Base-by-base conservation (phyloP, 1,140 invertebrate genomes). In the Brevipalpus yothersi region DNA sequence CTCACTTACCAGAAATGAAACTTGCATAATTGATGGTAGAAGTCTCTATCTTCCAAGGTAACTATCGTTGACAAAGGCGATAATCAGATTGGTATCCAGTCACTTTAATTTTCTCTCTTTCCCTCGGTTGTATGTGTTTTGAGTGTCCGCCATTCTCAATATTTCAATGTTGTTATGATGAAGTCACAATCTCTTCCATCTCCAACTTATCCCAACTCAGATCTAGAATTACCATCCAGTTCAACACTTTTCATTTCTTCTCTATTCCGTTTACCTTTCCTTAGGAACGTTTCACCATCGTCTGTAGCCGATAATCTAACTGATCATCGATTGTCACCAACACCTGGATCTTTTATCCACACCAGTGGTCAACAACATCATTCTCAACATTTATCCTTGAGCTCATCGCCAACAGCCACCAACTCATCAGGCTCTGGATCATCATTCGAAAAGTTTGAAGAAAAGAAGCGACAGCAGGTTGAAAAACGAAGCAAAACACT, bases 401-500 rank as follows among this genome's bases (percentile, higher is more conserved):
- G 45, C 47, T 17, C 49, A 51, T 47, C 54, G 17, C 47, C 59
- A 13, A 42, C 40, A 42, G 5, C 21, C 13, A 23, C 60, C 9
- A 15, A 19, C 8, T 49, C 56, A 21, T 45, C 42, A 11, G 10
- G 41, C 13, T 19, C 41, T 7, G 7, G 53, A 21, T 17, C 59
- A 13, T 76, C 75, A 1, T 87, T 87, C 72, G 76, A 79, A 12
- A 84, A 85, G 69, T 87, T 86, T 70, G 85, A 87, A 68, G 85
- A 90, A 69, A 88, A 88, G 66, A 83, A 86, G 62, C 77, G 81
- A 23, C 81, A 84, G 60, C 83, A 87, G 67, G 77, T 78, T 41
- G 84, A 88, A 65, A 86, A 87, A 67, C 82, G 84, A 63, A 79
- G 77, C 21, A 84, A 86, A 69, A 77, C 85, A 45, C 73, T 88